These are phyloP conservation scores for Cantharis nigra DNA, from an alignment of 2,888 invertebrate genomes.

Conservation along the genomic window DNA sequence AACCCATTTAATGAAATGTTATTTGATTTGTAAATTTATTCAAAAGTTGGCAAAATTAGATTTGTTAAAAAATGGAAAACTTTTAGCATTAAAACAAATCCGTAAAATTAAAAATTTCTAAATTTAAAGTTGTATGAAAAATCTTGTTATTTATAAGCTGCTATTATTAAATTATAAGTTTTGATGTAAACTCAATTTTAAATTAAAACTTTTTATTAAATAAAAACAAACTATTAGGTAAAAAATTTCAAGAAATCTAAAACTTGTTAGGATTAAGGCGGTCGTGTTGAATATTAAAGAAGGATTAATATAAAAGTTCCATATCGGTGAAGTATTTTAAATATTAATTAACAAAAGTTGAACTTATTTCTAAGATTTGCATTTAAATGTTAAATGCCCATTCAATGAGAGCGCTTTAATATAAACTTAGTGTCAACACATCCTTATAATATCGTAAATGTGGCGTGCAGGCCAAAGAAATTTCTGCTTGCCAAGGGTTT, in stretches of 20 bases:
- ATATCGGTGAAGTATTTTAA: not conserved
- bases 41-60: not conserved
- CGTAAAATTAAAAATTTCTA: not conserved
- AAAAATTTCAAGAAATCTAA: not conserved
- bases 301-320: not conserved
- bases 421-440: not conserved
- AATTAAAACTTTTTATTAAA: constrained; percentile 8
- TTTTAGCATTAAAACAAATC: not conserved
- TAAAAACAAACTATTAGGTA: constrained; percentile 6
- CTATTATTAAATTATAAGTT: not conserved
- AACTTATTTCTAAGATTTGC: not conserved
- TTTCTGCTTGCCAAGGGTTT: constrained; percentile 42
- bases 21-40: not conserved
- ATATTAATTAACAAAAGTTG: not conserved
- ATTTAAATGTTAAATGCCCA: not conserved
- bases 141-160: not conserved
- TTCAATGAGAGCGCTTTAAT: not conserved
- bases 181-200: not conserved
- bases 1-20: not conserved
- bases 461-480: constrained; percentile 45
- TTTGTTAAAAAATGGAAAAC: not conserved
- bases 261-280: not conserved
- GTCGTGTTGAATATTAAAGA: constrained; percentile 4
- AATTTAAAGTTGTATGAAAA: not conserved
- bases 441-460: constrained; percentile 5